These are phyloP conservation scores for Drosophila dives DNA, from an alignment of 2,888 invertebrate genomes.

Conservation along the genomic window DNA sequence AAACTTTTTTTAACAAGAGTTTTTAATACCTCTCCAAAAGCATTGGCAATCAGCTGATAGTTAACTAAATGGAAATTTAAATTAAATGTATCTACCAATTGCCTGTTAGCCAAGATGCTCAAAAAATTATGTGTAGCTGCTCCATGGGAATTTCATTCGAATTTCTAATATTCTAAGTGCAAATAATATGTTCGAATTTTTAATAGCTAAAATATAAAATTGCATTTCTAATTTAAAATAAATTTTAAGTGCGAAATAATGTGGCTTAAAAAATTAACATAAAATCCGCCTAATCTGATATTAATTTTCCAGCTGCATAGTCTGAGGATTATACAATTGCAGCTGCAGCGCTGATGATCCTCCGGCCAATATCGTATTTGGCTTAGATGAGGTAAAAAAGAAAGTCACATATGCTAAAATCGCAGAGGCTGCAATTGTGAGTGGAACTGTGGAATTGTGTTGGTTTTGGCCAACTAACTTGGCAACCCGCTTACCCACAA, in stretches of 20 bases:
- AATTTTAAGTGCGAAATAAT: neutral
- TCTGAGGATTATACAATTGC: slow-evolving; percentile 59
- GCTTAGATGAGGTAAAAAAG: slow-evolving; percentile 47
- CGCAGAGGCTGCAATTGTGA: slow-evolving; percentile 19
- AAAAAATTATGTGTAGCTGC: neutral
- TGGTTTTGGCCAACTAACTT: slow-evolving; percentile 56
- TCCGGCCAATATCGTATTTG: slow-evolving; percentile 13
- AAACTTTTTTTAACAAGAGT: slow-evolving; percentile 5
- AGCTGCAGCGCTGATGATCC: slow-evolving; percentile 39
- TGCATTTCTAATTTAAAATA: neutral
- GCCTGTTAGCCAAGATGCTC: neutral
- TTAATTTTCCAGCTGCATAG: slow-evolving; percentile 34
- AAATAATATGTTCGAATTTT: neutral
- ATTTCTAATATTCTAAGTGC: neutral
- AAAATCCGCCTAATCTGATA: slow-evolving; percentile 33
- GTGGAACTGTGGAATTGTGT: slow-evolving; percentile 18
- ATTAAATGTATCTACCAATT: no score
- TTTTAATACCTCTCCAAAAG: slow-evolving; percentile 3
- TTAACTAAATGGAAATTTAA: neutral
- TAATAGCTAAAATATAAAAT: neutral
- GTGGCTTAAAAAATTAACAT: neutral
- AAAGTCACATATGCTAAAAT: slow-evolving; percentile 49
- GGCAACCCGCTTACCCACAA: slow-evolving; percentile 66
- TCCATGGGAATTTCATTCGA: neutral
- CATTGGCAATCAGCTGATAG: slow-evolving; percentile 6